Conservation (phyloP, 2,113 vertebrate genomes). For the Chitala chitala region DNA sequence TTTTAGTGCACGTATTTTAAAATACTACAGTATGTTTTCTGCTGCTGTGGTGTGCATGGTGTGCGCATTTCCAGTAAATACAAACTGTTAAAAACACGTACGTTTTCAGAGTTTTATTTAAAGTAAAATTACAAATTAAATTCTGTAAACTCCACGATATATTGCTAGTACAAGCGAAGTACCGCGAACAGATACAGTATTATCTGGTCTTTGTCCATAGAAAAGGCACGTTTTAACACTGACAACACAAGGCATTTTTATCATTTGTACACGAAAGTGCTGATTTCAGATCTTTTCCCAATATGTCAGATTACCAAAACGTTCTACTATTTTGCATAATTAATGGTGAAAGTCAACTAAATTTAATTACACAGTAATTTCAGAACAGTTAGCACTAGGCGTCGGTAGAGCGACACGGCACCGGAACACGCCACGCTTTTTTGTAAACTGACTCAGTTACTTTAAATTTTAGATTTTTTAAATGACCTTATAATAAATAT, state of each 20-base stretch:
- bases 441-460: constrained; percentile 18
- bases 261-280: constrained; percentile 61
- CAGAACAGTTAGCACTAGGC: constrained; percentile 68
- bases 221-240: background rate
- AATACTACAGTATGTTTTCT: too few species aligned
- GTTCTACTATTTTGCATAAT: constrained; percentile 67
- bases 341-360: constrained; percentile 75
- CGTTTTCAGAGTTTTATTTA: background rate
- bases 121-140: too few species aligned
- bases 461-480: background rate
- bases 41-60: too few species aligned
- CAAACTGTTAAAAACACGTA: background rate
- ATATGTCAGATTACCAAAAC: constrained; percentile 71
- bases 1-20: too few species aligned
- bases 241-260: background rate
- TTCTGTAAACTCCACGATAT: too few species aligned
- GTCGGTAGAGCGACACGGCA: constrained; percentile 70
- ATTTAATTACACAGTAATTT: constrained; percentile 76
- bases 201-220: too few species aligned
- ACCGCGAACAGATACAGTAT: too few species aligned
- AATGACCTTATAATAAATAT: too few species aligned
- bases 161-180: too few species aligned
- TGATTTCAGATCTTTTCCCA: constrained; percentile 64
- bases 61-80: background rate
- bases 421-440: constrained; percentile 65